These are phyloP conservation scores for Ambastaia sidthimunki DNA, from an alignment of 2,797 vertebrate genomes.

Conservation along the genomic window DNA sequence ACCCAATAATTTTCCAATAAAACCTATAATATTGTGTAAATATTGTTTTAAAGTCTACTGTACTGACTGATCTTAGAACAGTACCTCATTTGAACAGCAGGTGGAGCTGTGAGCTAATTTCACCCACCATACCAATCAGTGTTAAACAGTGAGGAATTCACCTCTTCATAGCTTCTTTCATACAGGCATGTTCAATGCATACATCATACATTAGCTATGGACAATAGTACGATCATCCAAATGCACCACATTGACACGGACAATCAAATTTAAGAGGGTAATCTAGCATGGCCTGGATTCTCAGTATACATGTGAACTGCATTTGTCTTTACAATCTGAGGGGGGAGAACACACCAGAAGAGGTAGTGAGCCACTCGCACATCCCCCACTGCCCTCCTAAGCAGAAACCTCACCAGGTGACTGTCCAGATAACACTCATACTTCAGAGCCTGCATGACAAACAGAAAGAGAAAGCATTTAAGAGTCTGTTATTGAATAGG, in stretches of 20 bases:
- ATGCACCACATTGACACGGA: background rate
- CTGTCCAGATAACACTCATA: conserved; percentile 98
- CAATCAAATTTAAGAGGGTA: background rate
- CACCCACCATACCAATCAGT: background rate
- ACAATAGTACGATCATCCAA: background rate
- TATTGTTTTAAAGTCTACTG: background rate
- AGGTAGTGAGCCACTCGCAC: conserved; percentile 92
- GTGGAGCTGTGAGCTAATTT: conserved; percentile 38
- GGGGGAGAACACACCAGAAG: conserved; percentile 83
- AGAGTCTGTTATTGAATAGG: background rate
- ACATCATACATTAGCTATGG: background rate
- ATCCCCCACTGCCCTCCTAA: conserved; percentile 90
- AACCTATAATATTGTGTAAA: too few relatives aligned
- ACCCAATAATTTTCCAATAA: background rate
- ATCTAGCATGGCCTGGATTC: background rate
- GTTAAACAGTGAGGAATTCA: background rate
- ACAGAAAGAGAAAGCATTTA: background rate
- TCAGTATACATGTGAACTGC: background rate
- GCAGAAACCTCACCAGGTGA: conserved; percentile 91
- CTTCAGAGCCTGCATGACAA: conserved; percentile 86
- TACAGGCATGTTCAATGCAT: background rate
- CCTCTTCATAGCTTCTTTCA: background rate
- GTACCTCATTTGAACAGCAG: conserved; percentile 48
- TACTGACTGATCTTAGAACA: background rate
- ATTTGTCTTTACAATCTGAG: background rate